Conservation (phyloP, 2,113 vertebrate species). For the Aldabrachelys gigantea region DNA sequence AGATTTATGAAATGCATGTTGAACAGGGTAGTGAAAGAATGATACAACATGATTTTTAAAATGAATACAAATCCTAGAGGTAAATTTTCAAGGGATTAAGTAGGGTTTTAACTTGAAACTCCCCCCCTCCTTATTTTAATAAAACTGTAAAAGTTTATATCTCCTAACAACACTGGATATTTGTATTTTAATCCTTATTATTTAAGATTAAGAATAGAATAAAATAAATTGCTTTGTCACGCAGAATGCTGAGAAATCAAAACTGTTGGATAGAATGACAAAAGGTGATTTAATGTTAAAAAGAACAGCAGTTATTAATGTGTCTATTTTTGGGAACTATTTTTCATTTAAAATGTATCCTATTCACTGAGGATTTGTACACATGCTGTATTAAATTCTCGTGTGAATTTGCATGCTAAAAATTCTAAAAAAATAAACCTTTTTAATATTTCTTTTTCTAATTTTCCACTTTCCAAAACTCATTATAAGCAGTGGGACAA, state of each 20-base stretch:
- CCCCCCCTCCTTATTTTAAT: background rate
- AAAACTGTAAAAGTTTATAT: background rate
- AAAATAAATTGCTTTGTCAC: background rate
- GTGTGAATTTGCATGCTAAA: background rate
- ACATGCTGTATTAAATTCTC: background rate
- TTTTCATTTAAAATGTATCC: background rate
- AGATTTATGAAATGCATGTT: background rate
- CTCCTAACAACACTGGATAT: background rate
- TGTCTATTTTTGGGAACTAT: background rate
- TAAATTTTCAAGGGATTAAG: constrained; percentile 31
- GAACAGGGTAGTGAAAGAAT: background rate
- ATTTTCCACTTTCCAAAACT: background rate
- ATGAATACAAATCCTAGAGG: background rate
- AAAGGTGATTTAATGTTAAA: background rate
- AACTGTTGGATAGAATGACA: background rate
- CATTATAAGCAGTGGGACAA: background rate
- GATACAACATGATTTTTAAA: background rate
- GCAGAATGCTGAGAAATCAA: background rate
- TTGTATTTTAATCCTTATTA: constrained; percentile 33
- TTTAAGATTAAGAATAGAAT: constrained; percentile 29
- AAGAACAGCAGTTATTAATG: background rate
- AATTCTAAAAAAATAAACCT: background rate
- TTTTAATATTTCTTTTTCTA: background rate
- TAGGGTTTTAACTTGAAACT: constrained; percentile 43
- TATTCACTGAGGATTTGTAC: background rate